Evolutionary conservation across 2,113 vertebrate genomes (phyloP).

Genomic region (Sinocyclocheilus maitianheensis): DNA sequence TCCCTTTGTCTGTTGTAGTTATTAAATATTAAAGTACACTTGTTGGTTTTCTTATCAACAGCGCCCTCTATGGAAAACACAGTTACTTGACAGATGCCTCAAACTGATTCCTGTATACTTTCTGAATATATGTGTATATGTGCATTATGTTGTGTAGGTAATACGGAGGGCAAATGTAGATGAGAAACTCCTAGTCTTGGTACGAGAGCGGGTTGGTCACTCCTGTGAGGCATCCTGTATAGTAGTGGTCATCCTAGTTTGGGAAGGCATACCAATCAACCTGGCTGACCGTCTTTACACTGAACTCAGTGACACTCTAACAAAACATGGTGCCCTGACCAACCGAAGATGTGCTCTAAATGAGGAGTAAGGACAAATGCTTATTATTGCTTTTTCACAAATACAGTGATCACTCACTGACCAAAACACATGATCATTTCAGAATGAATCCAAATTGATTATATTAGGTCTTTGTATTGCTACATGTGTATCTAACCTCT

Average conservation of each 20-base stretch:
- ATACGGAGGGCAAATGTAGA: slow-evolving; percentile 85
- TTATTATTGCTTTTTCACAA: not conserved
- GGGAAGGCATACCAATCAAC: slow-evolving; percentile 86
- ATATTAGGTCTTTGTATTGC: not conserved
- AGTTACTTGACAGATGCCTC: not conserved
- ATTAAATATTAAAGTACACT: not conserved
- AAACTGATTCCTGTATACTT: not conserved
- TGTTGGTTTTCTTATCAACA: slow-evolving; percentile 14
- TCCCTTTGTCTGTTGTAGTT: not conserved
- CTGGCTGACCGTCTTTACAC: slow-evolving; percentile 88
- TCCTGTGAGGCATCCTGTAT: slow-evolving; percentile 87
- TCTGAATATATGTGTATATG: not conserved
- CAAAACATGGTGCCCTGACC: slow-evolving; percentile 86
- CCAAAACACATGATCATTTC: not conserved
- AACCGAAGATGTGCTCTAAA: slow-evolving; percentile 92
- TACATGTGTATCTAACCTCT: not conserved
- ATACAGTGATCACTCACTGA: not conserved
- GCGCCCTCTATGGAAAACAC: slow-evolving; percentile 14
- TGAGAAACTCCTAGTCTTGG: slow-evolving; percentile 93
- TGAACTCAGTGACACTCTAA: slow-evolving; percentile 85
- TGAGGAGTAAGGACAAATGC: slow-evolving; percentile 85
- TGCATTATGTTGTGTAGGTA: slow-evolving; percentile 76
- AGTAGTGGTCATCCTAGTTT: slow-evolving; percentile 90
- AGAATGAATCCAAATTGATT: not conserved
- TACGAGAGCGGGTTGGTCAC: slow-evolving; percentile 88